Conservation (phyloP, 2,113 vertebrate genomes). For the Sturnus vulgaris region DNA sequence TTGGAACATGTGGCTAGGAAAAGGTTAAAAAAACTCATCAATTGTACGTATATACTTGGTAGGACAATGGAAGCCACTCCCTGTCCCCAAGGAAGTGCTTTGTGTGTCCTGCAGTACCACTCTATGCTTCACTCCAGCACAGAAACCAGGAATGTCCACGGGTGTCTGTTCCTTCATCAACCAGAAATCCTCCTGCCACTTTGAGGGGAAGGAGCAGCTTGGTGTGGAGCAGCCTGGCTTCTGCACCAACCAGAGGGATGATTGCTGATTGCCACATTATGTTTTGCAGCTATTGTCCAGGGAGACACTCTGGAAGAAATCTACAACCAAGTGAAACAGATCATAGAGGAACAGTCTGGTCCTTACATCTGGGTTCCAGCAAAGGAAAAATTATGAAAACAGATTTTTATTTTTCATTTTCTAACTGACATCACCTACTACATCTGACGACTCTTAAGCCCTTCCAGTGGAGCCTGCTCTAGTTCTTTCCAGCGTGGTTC, state of each 20-base stretch:
- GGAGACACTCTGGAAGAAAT: slow-evolving; percentile 98
- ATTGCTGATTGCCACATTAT: slow-evolving; percentile 47
- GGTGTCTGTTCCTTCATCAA: neutral
- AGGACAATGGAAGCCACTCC: neutral
- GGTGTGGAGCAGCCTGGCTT: neutral
- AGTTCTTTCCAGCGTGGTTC: slow-evolving; percentile 43
- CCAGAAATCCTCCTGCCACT: neutral
- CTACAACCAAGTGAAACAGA: slow-evolving; percentile 95
- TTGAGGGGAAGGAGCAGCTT: neutral
- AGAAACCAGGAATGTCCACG: neutral
- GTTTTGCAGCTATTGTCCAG: slow-evolving; percentile 88
- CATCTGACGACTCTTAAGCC: slow-evolving; percentile 56
- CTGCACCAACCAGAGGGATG: neutral
- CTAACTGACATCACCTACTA: slow-evolving; percentile 69
- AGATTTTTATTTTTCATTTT: slow-evolving; percentile 58
- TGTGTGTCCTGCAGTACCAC: neutral
- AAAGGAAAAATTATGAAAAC: slow-evolving; percentile 95
- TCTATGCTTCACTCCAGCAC: neutral
- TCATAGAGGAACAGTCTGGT: slow-evolving; percentile 96
- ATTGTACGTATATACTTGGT: neutral
- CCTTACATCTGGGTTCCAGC: slow-evolving; percentile 95
- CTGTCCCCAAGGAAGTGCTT: neutral
- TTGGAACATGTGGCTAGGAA: neutral
- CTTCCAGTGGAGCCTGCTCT: slow-evolving; percentile 58
- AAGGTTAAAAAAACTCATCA: neutral